Evolutionary conservation across 1,140 invertebrate genomes (phyloP), one percentile per base, ranked within the genome.

Genomic region (Diabrotica virgifera): DNA sequence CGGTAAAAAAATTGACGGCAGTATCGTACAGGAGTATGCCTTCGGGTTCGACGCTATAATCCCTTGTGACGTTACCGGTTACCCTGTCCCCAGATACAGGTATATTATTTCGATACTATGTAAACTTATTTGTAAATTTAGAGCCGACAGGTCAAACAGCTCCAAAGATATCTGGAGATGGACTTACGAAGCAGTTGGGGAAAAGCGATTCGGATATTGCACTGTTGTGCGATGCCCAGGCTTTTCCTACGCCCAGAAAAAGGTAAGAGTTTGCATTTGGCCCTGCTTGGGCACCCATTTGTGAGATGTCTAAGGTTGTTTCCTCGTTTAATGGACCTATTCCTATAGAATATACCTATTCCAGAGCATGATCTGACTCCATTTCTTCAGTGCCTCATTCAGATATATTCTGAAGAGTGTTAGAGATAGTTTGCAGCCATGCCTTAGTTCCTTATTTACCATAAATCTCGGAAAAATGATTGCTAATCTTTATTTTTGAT

Each of bases 211-310:
- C 60, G 11, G 55, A 64, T 36, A 66, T 84, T 62, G 82, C 82
- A 66, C 77, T 89, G 58, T 80, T 88, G 52, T 89, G 87, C 73
- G 85, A 87, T 70, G 87, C 86, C 53, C 87, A 89, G 79, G 82
- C 83, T 57, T 86, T 82, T 72, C 85, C 85, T 40, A 79, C 83
- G 57, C 85, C 85, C 59, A 71, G 70, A 59, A 82, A 81, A 76
- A 82, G 82, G 83, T 84, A 77, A 67, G 24, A 2, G 24, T 4
- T 24, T 24, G 24, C 24, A 24, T 24, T 24, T 24, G n/a, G n/a
- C n/a, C n/a, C n/a, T n/a, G n/a, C n/a, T n/a, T n/a, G n/a, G n/a
- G n/a, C n/a, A n/a, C n/a, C n/a, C n/a, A n/a, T n/a, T n/a, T n/a
- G n/a, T n/a, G n/a, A n/a, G n/a, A n/a, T n/a, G n/a, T n/a, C n/a